Percentiles rank a stretch among this genome's conserved stretches.
phyloP scores from a whole-genome alignment of 2,797 vertebrate species.

The Luscinia luscinia region DNA sequence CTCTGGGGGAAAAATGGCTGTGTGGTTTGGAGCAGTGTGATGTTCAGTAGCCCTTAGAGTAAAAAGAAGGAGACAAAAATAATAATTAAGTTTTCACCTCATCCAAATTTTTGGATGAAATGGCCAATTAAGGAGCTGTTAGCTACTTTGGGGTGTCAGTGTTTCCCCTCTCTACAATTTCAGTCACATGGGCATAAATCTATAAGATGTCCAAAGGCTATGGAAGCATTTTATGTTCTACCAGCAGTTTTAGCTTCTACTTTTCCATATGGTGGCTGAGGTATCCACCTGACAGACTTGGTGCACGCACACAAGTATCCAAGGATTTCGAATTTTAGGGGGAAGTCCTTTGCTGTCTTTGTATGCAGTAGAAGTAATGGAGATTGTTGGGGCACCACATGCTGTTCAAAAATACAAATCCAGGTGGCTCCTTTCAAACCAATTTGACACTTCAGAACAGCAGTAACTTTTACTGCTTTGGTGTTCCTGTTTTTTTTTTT shows the following conservation, averaged over 20 bases:
- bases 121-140: neutral
- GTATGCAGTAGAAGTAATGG: neutral
- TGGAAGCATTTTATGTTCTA: neutral
- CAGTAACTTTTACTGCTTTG: conserved; percentile 19
- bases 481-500: neutral
- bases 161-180: neutral
- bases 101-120: neutral
- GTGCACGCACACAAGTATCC: neutral
- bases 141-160: neutral
- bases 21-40: neutral
- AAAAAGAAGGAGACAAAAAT: neutral
- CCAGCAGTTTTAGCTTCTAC: neutral
- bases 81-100: neutral
- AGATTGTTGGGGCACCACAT: neutral
- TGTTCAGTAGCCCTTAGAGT: neutral
- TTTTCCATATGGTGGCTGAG: neutral
- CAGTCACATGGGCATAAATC: neutral
- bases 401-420: neutral
- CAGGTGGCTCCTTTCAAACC: conserved; percentile 23
- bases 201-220: neutral
- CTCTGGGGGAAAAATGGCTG: neutral
- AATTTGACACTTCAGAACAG: neutral
- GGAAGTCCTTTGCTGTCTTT: neutral
- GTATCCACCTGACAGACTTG: neutral
- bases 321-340: neutral